Percentiles rank a stretch among this genome's conserved stretches.
Conservation (phyloP, 2,113 vertebrate species). For the Ornithorhynchus anatinus region DNA sequence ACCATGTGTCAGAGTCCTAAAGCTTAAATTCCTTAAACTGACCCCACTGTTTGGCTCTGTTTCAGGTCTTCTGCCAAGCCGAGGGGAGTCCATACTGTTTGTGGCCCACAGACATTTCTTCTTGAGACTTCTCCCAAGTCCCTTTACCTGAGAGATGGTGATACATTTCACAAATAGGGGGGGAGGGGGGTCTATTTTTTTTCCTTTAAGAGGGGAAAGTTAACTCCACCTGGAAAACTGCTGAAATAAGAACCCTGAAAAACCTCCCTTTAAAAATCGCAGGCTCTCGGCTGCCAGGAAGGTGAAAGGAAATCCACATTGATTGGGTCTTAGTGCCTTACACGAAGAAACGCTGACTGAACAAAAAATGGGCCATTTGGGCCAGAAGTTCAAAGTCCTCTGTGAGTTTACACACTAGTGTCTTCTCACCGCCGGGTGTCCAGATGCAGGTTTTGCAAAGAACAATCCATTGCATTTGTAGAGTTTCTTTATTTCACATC, state of each 20-base stretch:
- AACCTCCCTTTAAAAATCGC: conserved; percentile 2
- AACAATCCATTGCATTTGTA: too few relatives aligned
- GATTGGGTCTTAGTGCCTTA: too few relatives aligned
- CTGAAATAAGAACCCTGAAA: conserved; percentile 19
- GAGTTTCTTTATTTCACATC: too few relatives aligned
- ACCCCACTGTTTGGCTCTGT: neutral
- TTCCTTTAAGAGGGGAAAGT: conserved; percentile 15
- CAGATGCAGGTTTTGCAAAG: too few relatives aligned
- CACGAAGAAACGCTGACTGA: too few relatives aligned
- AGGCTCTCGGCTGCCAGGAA: conserved; percentile 5
- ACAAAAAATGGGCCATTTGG: too few relatives aligned
- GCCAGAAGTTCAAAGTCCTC: too few relatives aligned
- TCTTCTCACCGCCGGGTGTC: too few relatives aligned
- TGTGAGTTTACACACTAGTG: too few relatives aligned
- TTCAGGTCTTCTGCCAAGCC: neutral
- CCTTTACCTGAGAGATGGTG: too few relatives aligned
- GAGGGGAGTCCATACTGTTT: neutral
- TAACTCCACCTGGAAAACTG: conserved; percentile 10
- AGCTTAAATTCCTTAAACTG: neutral
- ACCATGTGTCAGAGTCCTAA: neutral
- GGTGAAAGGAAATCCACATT: neutral
- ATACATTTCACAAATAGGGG: too few relatives aligned
- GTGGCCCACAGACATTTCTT: neutral
- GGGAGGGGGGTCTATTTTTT: neutral
- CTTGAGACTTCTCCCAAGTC: neutral